A percentile compares a stretch with the other conserved stretches of the same genome.
Conservation (phyloP, 1,140 invertebrate genomes). For the Octopus sinensis region DNA sequence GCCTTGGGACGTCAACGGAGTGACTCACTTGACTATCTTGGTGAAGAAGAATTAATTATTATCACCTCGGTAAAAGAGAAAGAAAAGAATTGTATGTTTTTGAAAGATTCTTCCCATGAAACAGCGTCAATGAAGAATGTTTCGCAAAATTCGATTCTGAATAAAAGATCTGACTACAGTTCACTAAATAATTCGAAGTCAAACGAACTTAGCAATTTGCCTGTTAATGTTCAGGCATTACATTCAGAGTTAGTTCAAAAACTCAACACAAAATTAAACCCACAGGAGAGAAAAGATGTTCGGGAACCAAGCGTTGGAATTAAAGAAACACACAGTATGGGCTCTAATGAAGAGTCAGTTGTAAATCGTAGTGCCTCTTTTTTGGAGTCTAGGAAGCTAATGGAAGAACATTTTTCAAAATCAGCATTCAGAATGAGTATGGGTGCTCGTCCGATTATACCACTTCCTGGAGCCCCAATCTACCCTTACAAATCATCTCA, state of each 20-base stretch:
- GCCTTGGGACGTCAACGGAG: conserved; percentile 5
- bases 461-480: background rate
- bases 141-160: background rate
- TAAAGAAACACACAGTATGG: background rate
- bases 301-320: background rate
- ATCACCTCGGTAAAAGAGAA: background rate
- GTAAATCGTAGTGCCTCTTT: background rate
- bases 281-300: background rate
- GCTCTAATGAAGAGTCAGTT: background rate
- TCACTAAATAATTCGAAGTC: background rate
- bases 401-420: background rate
- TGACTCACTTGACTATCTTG: conserved; percentile 3
- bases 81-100: background rate
- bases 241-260: background rate
- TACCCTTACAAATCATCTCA: background rate
- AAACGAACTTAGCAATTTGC: background rate
- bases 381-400: background rate
- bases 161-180: background rate
- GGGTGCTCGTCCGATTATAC: no score
- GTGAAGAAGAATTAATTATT: background rate
- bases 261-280: background rate
- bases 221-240: background rate
- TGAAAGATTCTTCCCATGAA: background rate
- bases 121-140: background rate
- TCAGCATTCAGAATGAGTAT: background rate